Conservation (phyloP, 2,888 invertebrate species). For the Erebia epiphron region DNA sequence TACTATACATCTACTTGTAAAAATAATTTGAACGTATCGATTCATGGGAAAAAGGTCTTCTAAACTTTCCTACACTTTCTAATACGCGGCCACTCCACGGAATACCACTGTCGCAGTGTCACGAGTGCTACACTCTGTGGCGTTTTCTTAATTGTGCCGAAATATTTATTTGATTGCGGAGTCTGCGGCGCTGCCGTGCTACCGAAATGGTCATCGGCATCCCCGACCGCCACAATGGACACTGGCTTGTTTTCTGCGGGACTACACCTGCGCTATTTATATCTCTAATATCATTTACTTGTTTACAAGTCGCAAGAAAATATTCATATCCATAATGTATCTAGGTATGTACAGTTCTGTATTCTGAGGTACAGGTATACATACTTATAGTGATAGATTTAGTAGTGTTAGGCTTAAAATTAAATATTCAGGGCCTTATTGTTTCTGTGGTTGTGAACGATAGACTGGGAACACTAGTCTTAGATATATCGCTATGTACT, state of each 20-base stretch:
- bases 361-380: no score
- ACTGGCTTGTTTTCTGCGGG: conserved; percentile 52
- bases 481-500: no score
- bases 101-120: conserved; percentile 65
- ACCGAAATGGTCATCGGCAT: conserved; percentile 82
- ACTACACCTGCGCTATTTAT: conserved; percentile 45
- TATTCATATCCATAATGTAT: not conserved
- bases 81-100: conserved; percentile 58
- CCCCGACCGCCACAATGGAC: conserved; percentile 68
- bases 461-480: no score
- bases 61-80: conserved; percentile 36
- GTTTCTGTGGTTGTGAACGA: no score
- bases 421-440: no score
- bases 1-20: not conserved
- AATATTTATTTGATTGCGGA: conserved; percentile 83
- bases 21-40: not conserved
- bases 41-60: not conserved
- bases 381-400: no score
- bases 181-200: conserved; percentile 75
- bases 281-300: conserved; percentile 22
- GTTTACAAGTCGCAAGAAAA: not conserved
- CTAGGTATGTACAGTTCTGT: no score
- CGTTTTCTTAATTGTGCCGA: conserved; percentile 83
- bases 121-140: conserved; percentile 80
- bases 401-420: no score